These are phyloP conservation scores for Heliconius sara DNA, from an alignment of 2,888 invertebrate species.

Conservation along the genomic window DNA sequence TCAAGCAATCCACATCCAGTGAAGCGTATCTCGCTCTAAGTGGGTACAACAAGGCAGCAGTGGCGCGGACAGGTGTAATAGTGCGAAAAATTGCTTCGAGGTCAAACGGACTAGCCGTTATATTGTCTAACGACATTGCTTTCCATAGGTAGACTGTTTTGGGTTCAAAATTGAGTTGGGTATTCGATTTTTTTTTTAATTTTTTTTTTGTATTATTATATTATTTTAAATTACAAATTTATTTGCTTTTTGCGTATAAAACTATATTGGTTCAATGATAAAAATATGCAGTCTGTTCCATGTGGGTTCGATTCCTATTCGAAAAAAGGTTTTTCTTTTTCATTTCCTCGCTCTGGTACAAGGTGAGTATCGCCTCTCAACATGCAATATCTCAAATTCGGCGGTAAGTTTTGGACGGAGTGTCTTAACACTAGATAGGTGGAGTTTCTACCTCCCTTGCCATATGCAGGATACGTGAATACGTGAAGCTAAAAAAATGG, in stretches of 20 bases:
- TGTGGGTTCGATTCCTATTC: too few relatives aligned
- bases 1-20: conserved; percentile 51
- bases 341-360: too few relatives aligned
- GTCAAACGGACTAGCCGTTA: conserved; percentile 59
- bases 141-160: background rate
- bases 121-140: conserved; percentile 30
- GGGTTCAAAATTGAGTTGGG: background rate
- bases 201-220: background rate
- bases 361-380: too few relatives aligned
- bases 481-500: too few relatives aligned
- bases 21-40: conserved; percentile 44
- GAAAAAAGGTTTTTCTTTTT: too few relatives aligned
- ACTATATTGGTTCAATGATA: too few relatives aligned
- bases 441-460: too few relatives aligned
- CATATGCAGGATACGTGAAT: too few relatives aligned
- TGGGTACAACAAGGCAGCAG: conserved; percentile 54
- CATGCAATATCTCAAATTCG: too few relatives aligned
- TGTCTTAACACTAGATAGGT: too few relatives aligned
- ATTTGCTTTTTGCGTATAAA: background rate
- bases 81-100: conserved; percentile 77
- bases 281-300: too few relatives aligned
- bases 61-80: conserved; percentile 80
- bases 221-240: background rate
- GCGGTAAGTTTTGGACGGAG: too few relatives aligned
- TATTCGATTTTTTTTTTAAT: background rate